Evolutionary conservation across 2,113 vertebrate genomes (phyloP).

Genomic region (Eolophus roseicapilla): DNA sequence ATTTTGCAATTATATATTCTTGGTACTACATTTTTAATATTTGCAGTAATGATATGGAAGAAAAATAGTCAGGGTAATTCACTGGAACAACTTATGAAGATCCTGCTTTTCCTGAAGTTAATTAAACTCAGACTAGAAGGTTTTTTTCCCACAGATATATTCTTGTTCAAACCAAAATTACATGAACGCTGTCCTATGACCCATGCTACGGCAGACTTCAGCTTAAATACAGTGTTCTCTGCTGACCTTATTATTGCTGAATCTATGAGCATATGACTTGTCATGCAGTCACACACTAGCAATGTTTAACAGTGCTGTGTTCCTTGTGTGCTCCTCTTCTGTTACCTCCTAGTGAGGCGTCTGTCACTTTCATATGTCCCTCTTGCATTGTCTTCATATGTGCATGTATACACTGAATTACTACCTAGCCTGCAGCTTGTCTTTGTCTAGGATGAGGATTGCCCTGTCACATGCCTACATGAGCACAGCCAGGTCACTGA

Average conservation of each 20-base stretch:
- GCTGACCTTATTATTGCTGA: neutral
- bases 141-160: neutral
- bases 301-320: neutral
- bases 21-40: neutral
- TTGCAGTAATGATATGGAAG: slow-evolving; percentile 9
- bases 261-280: neutral
- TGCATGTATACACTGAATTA: neutral
- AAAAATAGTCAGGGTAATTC: neutral
- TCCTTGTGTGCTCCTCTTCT: neutral
- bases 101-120: neutral
- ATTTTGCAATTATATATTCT: neutral
- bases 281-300: neutral
- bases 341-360: neutral
- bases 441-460: neutral
- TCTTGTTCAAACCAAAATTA: neutral
- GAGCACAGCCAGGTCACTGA: neutral
- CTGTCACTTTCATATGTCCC: neutral
- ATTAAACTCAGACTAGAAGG: neutral
- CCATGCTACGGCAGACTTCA: neutral
- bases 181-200: neutral
- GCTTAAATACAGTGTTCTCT: neutral
- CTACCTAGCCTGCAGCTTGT: neutral
- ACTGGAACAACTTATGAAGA: neutral
- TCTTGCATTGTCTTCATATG: neutral
- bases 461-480: neutral